Evolutionary conservation across 1,140 invertebrate species (phyloP).

Genomic region (Drosophila malerkotliana): DNA sequence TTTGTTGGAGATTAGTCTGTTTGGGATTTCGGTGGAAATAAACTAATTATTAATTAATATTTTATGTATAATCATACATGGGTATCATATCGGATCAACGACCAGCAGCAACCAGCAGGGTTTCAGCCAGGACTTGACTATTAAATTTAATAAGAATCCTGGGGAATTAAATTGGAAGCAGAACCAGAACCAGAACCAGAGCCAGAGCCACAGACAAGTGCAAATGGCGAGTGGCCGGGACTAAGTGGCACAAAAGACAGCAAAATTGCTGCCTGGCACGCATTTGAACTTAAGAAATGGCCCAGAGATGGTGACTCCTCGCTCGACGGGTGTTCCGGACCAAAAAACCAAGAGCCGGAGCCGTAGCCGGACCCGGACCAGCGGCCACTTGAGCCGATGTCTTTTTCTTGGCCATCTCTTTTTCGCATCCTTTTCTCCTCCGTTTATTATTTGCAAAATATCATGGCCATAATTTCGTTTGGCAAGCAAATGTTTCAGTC

Average conservation of each 20-base stretch:
- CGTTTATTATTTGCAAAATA: constrained; percentile 51
- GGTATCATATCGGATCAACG: neutral
- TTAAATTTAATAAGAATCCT: constrained; percentile 24
- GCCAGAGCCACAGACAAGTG: constrained; percentile 23
- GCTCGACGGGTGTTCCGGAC: constrained; percentile 54
- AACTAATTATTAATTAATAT: constrained; percentile 19
- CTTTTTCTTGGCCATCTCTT: constrained; percentile 11
- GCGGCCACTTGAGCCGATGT: constrained; percentile 20
- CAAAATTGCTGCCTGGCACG: constrained; percentile 58
- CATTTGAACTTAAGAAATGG: constrained; percentile 47
- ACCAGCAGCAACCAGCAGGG: constrained; percentile 3
- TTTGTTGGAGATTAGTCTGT: constrained; percentile 23
- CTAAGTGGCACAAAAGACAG: constrained; percentile 40
- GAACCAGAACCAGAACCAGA: constrained; percentile 15
- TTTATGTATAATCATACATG: neutral
- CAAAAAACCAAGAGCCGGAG: neutral
- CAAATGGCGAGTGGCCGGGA: constrained; percentile 22
- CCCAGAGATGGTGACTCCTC: constrained; percentile 12
- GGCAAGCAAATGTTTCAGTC: constrained; percentile 38
- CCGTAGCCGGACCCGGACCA: neutral
- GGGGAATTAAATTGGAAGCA: constrained; percentile 32
- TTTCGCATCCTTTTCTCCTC: neutral
- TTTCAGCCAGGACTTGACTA: neutral
- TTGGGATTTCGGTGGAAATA: constrained; percentile 3
- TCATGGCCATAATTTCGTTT: constrained; percentile 70